A percentile compares a stretch with the other conserved stretches of the same genome.
Evolutionary conservation across 2,888 invertebrate genomes (phyloP).

Genomic region (Apodemia hepburni): DNA sequence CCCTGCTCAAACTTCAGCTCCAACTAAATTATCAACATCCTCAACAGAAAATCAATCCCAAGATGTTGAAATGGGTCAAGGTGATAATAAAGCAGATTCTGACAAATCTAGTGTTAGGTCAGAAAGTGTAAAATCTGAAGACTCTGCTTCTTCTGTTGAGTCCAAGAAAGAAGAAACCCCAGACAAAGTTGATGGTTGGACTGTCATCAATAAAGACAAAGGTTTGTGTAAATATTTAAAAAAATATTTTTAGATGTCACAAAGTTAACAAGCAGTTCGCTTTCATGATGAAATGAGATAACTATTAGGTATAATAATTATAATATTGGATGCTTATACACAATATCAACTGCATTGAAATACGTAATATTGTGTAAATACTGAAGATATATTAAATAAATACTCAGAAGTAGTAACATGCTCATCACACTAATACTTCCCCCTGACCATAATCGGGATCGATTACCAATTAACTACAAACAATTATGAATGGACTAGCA

Average conservation of each 20-base stretch:
- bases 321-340: too few relatives aligned
- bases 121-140: constrained; percentile 32
- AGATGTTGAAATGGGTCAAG: constrained; percentile 45
- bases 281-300: too few relatives aligned
- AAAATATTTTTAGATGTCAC: background rate
- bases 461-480: too few relatives aligned
- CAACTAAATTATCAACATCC: constrained; percentile 17
- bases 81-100: constrained; percentile 33
- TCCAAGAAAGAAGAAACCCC: constrained; percentile 43
- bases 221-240: constrained; percentile 37
- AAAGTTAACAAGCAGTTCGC: too few relatives aligned
- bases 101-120: constrained; percentile 28
- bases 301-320: too few relatives aligned
- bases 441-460: too few relatives aligned
- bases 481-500: too few relatives aligned
- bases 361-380: too few relatives aligned
- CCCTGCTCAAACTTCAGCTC: background rate
- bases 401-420: too few relatives aligned
- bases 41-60: constrained; percentile 16
- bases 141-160: constrained; percentile 30
- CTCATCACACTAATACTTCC: too few relatives aligned
- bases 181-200: constrained; percentile 61
- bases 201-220: constrained; percentile 61
- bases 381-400: too few relatives aligned
- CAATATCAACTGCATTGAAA: too few relatives aligned